phyloP scores from a whole-genome alignment of 2,797 vertebrate species.

The Menidia menidia region DNA sequence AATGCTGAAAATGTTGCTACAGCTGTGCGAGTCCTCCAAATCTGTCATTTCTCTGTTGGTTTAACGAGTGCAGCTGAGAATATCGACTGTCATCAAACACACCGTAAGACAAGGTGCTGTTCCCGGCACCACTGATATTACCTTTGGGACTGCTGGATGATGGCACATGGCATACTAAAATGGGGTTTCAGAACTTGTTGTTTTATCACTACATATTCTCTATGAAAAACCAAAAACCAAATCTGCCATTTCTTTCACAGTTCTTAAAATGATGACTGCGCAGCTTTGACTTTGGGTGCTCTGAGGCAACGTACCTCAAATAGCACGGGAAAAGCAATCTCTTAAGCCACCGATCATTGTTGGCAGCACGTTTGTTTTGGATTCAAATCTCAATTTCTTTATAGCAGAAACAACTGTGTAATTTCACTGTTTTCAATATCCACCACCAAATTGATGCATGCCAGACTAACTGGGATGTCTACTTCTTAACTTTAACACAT shows the following conservation, averaged over 20 bases:
- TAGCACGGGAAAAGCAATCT: slow-evolving; percentile 23
- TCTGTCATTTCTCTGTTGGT: slow-evolving; percentile 46
- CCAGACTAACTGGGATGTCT: slow-evolving; percentile 11
- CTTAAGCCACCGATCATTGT: slow-evolving; percentile 52
- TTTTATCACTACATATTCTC: not conserved
- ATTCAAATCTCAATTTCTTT: slow-evolving; percentile 32
- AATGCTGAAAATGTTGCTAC: slow-evolving; percentile 11
- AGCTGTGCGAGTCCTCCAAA: slow-evolving; percentile 17
- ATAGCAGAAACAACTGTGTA: slow-evolving; percentile 20
- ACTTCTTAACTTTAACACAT: slow-evolving; percentile 9
- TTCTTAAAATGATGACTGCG: slow-evolving; percentile 26
- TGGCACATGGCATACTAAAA: not conserved
- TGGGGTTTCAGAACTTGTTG: no score
- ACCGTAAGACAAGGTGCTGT: slow-evolving; percentile 47
- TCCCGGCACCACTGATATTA: slow-evolving; percentile 68
- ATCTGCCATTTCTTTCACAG: slow-evolving; percentile 2
- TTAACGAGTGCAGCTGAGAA: slow-evolving; percentile 40
- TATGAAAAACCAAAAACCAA: slow-evolving; percentile 12
- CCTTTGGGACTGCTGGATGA: slow-evolving; percentile 47
- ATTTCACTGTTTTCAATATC: slow-evolving; percentile 19
- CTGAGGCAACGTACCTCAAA: slow-evolving; percentile 30
- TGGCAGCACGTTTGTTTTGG: slow-evolving; percentile 45
- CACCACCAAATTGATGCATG: slow-evolving; percentile 8
- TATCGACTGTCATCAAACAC: slow-evolving; percentile 41
- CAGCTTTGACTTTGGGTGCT: slow-evolving; percentile 34